These are phyloP conservation scores for Acanthopagrus latus DNA, from an alignment of 2,797 vertebrate species.

Conservation along the genomic window DNA sequence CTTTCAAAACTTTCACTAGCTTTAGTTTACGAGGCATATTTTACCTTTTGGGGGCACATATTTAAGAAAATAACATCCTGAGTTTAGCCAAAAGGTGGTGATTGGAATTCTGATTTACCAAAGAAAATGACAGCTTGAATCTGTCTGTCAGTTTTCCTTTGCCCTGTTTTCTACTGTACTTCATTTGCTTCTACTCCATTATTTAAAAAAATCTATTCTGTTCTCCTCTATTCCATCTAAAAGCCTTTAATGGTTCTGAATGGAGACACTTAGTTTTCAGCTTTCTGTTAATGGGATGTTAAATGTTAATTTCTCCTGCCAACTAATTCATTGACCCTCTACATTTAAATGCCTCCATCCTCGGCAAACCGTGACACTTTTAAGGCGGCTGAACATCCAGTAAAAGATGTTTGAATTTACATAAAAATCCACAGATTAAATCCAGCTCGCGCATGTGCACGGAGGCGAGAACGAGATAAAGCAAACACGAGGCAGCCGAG, in stretches of 20 bases:
- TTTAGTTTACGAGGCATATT: too few relatives aligned
- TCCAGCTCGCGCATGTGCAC: slow-evolving; percentile 23
- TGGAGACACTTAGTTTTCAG: slow-evolving; percentile 33
- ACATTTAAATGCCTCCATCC: slow-evolving; percentile 39
- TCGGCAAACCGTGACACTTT: slow-evolving; percentile 39
- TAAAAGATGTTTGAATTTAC: slow-evolving; percentile 48
- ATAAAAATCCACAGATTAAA: slow-evolving; percentile 24
- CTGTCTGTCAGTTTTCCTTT: not conserved
- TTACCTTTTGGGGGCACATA: too few relatives aligned
- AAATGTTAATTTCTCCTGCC: slow-evolving; percentile 59
- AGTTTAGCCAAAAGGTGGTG: too few relatives aligned
- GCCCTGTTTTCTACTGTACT: not conserved
- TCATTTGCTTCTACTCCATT: not conserved
- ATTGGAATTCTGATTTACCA: too few relatives aligned
- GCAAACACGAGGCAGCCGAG: not conserved
- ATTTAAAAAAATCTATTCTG: not conserved
- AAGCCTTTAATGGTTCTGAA: slow-evolving; percentile 32
- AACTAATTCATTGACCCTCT: slow-evolving; percentile 46
- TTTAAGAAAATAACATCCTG: too few relatives aligned
- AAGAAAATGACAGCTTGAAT: too few relatives aligned
- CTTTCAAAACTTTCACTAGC: too few relatives aligned
- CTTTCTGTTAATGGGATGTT: slow-evolving; percentile 49
- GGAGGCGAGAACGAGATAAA: slow-evolving; percentile 21
- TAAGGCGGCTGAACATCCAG: slow-evolving; percentile 35
- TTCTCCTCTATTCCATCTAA: not conserved